Conservation (phyloP, 35 echinoderm and acorn worm genomes). For the Lytechinus variegatus region DNA sequence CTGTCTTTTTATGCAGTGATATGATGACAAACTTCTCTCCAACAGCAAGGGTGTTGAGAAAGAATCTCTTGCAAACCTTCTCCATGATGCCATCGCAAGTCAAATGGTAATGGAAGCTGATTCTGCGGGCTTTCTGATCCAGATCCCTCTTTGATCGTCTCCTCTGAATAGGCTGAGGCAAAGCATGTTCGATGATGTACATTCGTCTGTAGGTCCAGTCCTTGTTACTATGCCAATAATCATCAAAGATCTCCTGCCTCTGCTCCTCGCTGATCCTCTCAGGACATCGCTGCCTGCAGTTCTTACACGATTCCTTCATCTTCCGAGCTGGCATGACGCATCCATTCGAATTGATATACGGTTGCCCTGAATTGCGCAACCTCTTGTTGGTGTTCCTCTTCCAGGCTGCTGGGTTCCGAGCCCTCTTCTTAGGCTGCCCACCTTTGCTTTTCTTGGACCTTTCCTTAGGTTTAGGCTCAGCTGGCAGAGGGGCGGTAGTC, state of each 20-base stretch:
- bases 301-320: constrained; percentile 37
- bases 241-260: constrained; percentile 24
- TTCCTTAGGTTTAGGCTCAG: not conserved
- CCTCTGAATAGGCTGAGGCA: not conserved
- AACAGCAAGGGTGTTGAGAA: constrained; percentile 47
- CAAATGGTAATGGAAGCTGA: constrained; percentile 48
- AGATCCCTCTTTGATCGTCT: not conserved
- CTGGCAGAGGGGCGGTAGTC: not conserved
- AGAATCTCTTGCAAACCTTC: constrained; percentile 44
- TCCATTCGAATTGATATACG: constrained; percentile 26
- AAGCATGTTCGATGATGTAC: constrained; percentile 17
- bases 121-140: not conserved
- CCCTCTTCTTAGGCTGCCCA: not conserved
- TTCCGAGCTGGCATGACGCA: not conserved
- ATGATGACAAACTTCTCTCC: constrained; percentile 49
- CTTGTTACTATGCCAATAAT: constrained; percentile 17
- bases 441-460: constrained; percentile 35
- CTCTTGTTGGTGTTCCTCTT: constrained; percentile 37
- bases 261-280: constrained; percentile 38
- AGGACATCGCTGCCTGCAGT: constrained; percentile 19
- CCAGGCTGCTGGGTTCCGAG: not conserved
- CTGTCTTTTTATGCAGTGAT: constrained; percentile 42
- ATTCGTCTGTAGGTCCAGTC: constrained; percentile 14
- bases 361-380: not conserved
- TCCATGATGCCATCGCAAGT: not conserved